Evolutionary conservation across 2,113 vertebrate species (phyloP), one percentile per base, ranked within the genome.

Genomic region (Pelmatolapia mariae): DNA sequence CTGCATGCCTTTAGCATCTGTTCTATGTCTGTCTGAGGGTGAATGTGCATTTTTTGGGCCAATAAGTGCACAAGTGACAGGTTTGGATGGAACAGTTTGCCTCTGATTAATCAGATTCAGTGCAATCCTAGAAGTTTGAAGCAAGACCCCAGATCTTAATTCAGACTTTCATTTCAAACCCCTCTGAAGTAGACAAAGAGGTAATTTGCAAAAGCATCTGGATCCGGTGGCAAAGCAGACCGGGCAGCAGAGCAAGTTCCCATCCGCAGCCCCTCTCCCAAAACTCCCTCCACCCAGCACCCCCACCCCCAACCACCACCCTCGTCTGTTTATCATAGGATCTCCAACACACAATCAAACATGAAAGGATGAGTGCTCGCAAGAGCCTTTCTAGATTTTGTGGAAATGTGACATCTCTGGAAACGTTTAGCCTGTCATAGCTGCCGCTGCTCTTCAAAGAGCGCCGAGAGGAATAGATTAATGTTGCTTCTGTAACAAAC

Each of bases 331-430:
- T 96, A 97, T 96, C 97, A 95, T 96, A 95, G 93, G 95, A 96
- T 97, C 96, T 96, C 95, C 93, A 96, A 95, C 96, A 95, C 94
- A 95, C 95, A 96, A 97, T 96, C 95, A 96, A 96, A 97, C 96
- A 97, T 97, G 96, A 97, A 97, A 97, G 97, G 92, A 96, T 93
- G 96, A 96, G 95, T 94, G 95, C 95, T 95, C 88, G 87, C 93
- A 85, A 94, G 94, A 96, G 95, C 93, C 95, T 95, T 96, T 96
- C 96, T 94, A 95, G 95, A 95, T 94, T 94, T 94, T 94, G 95
- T 95, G 96, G 95, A 96, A 96, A 96, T 96, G 96, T 97, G 95
- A 96, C 95, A 96, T 96, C 95, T 96, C 97, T 97, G 96, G 96
- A 96, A 97, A 94, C 95, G 92, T 96, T 97, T 97, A 97, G 93